Evolutionary conservation across 1,140 invertebrate species (phyloP), one percentile per base, ranked within the genome.

Genomic region (Campodea augens): DNA sequence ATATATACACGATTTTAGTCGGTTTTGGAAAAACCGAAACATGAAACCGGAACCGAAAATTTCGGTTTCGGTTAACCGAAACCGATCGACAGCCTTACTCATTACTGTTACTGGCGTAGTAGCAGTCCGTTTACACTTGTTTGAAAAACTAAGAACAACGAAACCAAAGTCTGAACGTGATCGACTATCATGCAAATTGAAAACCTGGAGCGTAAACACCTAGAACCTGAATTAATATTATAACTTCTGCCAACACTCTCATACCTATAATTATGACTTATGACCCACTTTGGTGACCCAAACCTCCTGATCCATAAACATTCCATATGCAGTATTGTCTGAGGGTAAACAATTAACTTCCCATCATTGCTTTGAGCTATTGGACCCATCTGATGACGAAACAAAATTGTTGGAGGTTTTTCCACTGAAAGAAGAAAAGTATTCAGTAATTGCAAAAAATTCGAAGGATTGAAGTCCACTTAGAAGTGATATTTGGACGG

Each of bases 311-410:
- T 81, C 79, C 81, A 88, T 3, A 87, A 61, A 52, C 84, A 88
- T 58, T 87, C 83, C 75, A 88, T 80, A 55, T 87, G 81, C 20
- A 88, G 60, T 4, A 81, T 78, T 0, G 81, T 81, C 1, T 81
- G 81, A 1, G 83, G 83, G 60, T 83, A 86, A 0, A 88, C 79
- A 32, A 89, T 73, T 15, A 88, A 61, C 47, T 80, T 78, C 2
- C 83, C 83, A 51, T 86, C 79, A 52, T 83, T 86, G 44, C 78
- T 85, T 62, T 88, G 82, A 2, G 81, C 81, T 44, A 87, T 87
- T 0, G 82, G 81, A 0, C 83, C 84, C 23, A 76, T 62, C 38
- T 78, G 72, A 60, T 85, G 77, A 1, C 83, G 66, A 58, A 87
- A 85, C 19, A 87, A 59, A 45, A 88, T 83, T 3, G 84, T 87